These are phyloP conservation scores for Solea senegalensis DNA, from an alignment of 2,113 vertebrate genomes.

Conservation along the genomic window DNA sequence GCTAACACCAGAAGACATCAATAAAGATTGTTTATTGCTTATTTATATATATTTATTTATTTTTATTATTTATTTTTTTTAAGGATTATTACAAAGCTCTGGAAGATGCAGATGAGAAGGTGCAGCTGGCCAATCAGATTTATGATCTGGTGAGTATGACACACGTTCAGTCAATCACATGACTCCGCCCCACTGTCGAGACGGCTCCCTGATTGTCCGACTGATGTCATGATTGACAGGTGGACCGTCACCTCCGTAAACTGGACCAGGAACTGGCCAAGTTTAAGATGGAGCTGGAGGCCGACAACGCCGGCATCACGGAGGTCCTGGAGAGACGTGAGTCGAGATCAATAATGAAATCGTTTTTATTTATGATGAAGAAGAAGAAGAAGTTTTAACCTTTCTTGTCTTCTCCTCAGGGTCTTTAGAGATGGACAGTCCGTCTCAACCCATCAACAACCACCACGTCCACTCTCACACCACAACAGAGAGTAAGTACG, in stretches of 20 bases:
- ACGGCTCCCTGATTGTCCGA: neutral
- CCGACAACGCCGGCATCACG: conserved; percentile 98
- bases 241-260: conserved; percentile 97
- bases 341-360: neutral
- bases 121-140: conserved; percentile 99
- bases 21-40: too few relatives aligned
- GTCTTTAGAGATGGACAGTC: conserved; percentile 96
- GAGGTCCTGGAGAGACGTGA: conserved; percentile 94
- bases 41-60: too few relatives aligned
- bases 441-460: conserved; percentile 97
- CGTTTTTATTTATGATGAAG: too few relatives aligned
- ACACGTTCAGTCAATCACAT: neutral
- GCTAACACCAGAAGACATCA: too few relatives aligned
- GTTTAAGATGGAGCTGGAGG: conserved; percentile 99
- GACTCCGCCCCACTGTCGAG: neutral
- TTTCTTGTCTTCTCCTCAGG: conserved; percentile 66
- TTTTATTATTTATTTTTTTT: neutral
- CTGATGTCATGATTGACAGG: conserved; percentile 75
- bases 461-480: conserved; percentile 96
- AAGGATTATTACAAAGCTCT: conserved; percentile 99
- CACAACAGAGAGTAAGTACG: conserved; percentile 89
- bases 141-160: conserved; percentile 94
- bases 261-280: conserved; percentile 98
- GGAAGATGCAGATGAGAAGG: conserved; percentile 98
- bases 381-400: neutral